Evolutionary conservation across 2,888 invertebrate species (phyloP).

Genomic region (Eristalis intricaria): DNA sequence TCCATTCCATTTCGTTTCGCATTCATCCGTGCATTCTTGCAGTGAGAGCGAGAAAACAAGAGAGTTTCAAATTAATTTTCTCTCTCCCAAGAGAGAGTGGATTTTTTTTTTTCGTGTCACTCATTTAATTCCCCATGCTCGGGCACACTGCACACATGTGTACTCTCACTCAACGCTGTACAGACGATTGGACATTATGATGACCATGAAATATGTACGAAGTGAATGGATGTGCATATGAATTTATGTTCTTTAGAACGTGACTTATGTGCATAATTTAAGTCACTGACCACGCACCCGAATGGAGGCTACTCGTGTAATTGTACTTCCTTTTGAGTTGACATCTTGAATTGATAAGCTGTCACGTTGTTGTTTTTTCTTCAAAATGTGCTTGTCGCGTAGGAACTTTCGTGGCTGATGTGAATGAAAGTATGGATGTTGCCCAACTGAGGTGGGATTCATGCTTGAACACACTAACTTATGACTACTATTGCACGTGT

Average conservation of each 20-base stretch:
- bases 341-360: not conserved
- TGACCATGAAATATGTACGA: not conserved
- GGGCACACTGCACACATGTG: not conserved
- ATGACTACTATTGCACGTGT: too few species aligned
- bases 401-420: too few species aligned
- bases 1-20: not conserved
- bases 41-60: not conserved
- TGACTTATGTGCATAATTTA: not conserved
- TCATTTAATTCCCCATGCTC: too few species aligned
- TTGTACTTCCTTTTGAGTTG: not conserved
- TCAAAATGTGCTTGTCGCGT: not conserved
- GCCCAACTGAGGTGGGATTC: too few species aligned
- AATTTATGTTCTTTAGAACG: not conserved
- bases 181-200: not conserved
- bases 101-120: not conserved
- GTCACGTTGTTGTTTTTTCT: not conserved
- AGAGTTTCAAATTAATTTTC: not conserved
- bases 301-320: not conserved
- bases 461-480: too few species aligned
- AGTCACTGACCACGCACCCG: not conserved
- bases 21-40: not conserved
- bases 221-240: not conserved
- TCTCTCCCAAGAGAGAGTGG: not conserved
- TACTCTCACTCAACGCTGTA: too few species aligned
- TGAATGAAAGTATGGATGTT: too few species aligned